A percentile compares a stretch with the other conserved stretches of the same genome.
Evolutionary conservation across 2,888 invertebrate genomes (phyloP).

Genomic region (Carterocephalus palaemon): DNA sequence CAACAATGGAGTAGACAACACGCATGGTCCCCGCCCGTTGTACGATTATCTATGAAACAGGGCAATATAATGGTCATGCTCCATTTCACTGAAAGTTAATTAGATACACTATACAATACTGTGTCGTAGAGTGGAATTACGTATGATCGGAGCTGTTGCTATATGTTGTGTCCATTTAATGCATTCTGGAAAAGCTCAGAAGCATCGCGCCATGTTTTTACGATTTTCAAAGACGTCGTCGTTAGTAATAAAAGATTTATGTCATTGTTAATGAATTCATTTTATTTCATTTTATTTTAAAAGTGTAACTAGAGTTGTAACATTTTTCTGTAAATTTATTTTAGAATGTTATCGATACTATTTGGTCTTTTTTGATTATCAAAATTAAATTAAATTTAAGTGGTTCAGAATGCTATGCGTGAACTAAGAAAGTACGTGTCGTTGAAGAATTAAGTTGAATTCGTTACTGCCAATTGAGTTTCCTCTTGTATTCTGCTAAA

Average conservation of each 20-base stretch:
- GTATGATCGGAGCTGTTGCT: conserved; percentile 31
- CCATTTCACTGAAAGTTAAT: conserved; percentile 33
- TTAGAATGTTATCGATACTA: not conserved
- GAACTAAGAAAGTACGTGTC: conserved; percentile 3
- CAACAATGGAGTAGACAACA: conserved; percentile 78
- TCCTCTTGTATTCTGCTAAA: conserved; percentile 28
- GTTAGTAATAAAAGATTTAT: conserved; percentile 1
- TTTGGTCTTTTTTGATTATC: too few relatives aligned
- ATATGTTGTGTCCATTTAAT: conserved; percentile 25
- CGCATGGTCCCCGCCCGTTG: conserved; percentile 73
- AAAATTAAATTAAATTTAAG: too few relatives aligned
- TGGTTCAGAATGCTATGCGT: too few relatives aligned
- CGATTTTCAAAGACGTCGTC: conserved; percentile 7
- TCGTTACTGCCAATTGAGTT: conserved; percentile 6
- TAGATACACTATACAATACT: conserved; percentile 27
- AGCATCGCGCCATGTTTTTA: conserved; percentile 16
- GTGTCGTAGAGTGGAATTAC: conserved; percentile 27
- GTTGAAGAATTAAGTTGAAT: too few relatives aligned
- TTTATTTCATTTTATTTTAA: not conserved
- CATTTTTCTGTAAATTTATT: not conserved
- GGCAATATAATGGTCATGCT: conserved; percentile 72
- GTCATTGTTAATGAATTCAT: not conserved
- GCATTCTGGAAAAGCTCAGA: conserved; percentile 4
- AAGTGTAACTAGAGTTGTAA: too few relatives aligned
- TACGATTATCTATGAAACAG: conserved; percentile 78